Percentiles rank a stretch among this genome's conserved stretches.
phyloP scores from a whole-genome alignment of 92 coral and sea anemone species.

The Zoanthus sansibaricus region DNA sequence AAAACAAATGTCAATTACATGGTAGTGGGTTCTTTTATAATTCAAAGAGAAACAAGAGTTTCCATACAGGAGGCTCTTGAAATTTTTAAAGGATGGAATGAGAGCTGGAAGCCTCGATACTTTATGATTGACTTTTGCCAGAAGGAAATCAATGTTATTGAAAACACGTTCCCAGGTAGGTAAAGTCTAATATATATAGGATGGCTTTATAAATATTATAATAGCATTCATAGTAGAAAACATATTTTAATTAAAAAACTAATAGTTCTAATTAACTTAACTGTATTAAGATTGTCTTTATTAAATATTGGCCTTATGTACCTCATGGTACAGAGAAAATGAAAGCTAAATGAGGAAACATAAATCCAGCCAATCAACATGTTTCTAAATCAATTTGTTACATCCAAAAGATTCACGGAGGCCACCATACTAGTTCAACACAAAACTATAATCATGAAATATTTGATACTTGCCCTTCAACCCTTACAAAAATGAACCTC shows the following conservation, averaged over 20 bases:
- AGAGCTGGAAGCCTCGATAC: constrained; percentile 56
- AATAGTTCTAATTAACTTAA: neutral
- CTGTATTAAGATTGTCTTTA: neutral
- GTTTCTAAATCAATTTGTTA: neutral
- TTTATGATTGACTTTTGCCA: constrained; percentile 74
- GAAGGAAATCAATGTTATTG: constrained; percentile 64
- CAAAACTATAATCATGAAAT: neutral
- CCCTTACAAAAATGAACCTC: too few relatives aligned
- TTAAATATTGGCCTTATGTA: neutral
- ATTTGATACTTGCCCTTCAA: neutral
- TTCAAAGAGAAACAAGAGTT: constrained; percentile 59
- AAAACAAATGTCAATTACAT: constrained; percentile 64
- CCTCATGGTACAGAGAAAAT: neutral
- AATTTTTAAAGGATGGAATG: constrained; percentile 61
- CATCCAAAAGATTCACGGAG: neutral
- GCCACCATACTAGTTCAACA: neutral
- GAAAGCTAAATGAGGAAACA: neutral
- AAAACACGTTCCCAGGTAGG: constrained; percentile 27
- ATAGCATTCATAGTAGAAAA: neutral
- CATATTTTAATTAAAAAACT: neutral
- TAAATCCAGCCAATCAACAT: neutral
- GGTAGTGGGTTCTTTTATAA: constrained; percentile 63
- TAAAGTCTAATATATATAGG: too few relatives aligned
- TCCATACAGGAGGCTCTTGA: constrained; percentile 54
- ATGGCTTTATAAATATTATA: constrained; percentile 28